Evolutionary conservation across 30 jellyfish, hydroid and myxozoan genomes (phyloP).

Genomic region (Pelagia noctiluca): DNA sequence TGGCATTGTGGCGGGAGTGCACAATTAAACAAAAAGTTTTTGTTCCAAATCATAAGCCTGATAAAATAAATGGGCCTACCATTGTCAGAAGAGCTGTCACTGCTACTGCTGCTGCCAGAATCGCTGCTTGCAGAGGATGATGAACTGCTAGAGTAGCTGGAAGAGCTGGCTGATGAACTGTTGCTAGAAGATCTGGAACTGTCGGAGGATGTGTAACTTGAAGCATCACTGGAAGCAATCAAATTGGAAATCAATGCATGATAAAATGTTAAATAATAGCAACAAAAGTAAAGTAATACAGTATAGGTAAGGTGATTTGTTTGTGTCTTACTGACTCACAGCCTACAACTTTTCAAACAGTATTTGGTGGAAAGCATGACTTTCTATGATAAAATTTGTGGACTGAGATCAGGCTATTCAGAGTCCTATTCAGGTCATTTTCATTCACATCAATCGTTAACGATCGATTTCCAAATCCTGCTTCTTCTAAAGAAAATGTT

Average conservation of each 20-base stretch:
- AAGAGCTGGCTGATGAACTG: conserved; percentile 89
- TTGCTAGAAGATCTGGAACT: conserved; percentile 88
- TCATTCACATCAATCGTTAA: too few relatives aligned
- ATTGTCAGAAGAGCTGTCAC: conserved; percentile 73
- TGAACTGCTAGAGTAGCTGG: conserved; percentile 84
- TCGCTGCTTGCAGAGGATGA: conserved; percentile 76
- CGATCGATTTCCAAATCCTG: too few relatives aligned
- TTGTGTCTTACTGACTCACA: too few relatives aligned
- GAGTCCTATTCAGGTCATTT: too few relatives aligned
- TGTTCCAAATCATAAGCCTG: not conserved
- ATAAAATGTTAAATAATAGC: not conserved
- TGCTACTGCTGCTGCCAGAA: conserved; percentile 85
- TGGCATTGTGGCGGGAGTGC: not conserved
- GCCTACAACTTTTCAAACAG: too few relatives aligned
- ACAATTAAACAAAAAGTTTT: not conserved
- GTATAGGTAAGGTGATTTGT: too few relatives aligned
- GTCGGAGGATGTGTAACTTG: conserved; percentile 86
- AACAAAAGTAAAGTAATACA: too few relatives aligned
- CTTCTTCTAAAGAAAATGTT: too few relatives aligned
- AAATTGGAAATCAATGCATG: not conserved
- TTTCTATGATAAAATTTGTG: too few relatives aligned
- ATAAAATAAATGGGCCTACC: conserved; percentile 41
- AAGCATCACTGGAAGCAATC: conserved; percentile 57
- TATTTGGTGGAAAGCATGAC: too few relatives aligned
- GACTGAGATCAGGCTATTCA: too few relatives aligned